These are phyloP conservation scores for Cromileptes altivelis DNA, from an alignment of 2,113 vertebrate species.

Conservation along the genomic window DNA sequence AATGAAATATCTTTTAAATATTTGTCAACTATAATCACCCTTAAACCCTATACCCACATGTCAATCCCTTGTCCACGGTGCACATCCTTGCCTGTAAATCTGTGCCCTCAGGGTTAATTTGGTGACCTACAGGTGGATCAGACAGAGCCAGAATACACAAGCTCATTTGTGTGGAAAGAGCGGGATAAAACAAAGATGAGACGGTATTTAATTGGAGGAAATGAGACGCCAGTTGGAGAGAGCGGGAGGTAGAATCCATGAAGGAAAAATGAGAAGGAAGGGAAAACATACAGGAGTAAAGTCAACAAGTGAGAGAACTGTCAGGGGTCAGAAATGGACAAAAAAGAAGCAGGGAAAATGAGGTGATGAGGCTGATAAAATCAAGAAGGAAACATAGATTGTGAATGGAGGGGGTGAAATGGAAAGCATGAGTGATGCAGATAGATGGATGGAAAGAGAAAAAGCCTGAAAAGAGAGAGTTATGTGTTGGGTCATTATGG, in stretches of 20 bases:
- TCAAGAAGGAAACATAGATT: slow-evolving; percentile 7
- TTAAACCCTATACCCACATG: neutral
- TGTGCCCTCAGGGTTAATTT: neutral
- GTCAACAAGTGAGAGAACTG: slow-evolving; percentile 41
- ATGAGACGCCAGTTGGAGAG: neutral
- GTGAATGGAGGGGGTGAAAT: neutral
- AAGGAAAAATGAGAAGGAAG: slow-evolving; percentile 1
- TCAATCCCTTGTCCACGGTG: neutral
- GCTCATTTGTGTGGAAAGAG: slow-evolving; percentile 7
- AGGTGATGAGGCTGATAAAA: slow-evolving; percentile 44
- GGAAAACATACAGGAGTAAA: slow-evolving; percentile 16
- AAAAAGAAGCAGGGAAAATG: neutral
- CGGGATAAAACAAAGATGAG: neutral
- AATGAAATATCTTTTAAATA: neutral
- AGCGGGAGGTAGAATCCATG: neutral
- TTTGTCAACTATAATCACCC: neutral
- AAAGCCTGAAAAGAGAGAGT: slow-evolving; percentile 49
- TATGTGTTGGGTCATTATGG: slow-evolving; percentile 81
- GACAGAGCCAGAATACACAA: neutral
- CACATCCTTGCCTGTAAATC: neutral
- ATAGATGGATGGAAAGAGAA: slow-evolving; percentile 43
- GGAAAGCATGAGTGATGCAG: slow-evolving; percentile 45
- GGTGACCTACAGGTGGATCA: neutral
- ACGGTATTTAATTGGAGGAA: slow-evolving; percentile 32
- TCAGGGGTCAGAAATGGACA: slow-evolving; percentile 18